phyloP scores from a whole-genome alignment of 2,113 vertebrate genomes.

The Paratilapia polleni region DNA sequence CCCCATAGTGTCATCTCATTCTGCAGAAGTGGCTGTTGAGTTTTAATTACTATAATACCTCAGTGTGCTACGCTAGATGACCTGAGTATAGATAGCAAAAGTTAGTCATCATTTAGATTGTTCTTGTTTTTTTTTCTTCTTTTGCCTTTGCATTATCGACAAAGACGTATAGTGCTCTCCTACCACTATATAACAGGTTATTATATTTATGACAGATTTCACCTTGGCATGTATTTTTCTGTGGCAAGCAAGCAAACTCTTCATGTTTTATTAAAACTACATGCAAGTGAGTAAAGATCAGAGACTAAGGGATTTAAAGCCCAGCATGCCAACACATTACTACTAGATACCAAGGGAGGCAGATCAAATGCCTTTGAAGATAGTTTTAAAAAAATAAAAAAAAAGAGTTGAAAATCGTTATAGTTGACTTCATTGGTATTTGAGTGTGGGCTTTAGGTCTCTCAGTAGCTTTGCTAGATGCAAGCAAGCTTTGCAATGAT shows the following conservation, averaged over 20 bases:
- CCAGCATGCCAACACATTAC: constrained; percentile 72
- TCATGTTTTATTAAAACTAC: constrained; percentile 77
- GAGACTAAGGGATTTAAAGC: constrained; percentile 67
- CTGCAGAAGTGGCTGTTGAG: constrained; percentile 73
- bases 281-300: constrained; percentile 72
- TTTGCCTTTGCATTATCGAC: constrained; percentile 21
- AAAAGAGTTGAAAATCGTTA: constrained; percentile 71
- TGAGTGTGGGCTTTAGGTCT: constrained; percentile 58
- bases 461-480: constrained; percentile 33
- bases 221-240: constrained; percentile 68
- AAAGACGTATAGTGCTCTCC: background rate
- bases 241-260: constrained; percentile 53
- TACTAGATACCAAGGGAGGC: constrained; percentile 69
- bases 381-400: background rate
- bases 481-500: constrained; percentile 14
- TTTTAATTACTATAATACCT: constrained; percentile 82
- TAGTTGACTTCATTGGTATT: constrained; percentile 62
- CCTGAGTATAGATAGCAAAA: constrained; percentile 48
- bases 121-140: background rate
- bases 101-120: constrained; percentile 40
- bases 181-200: constrained; percentile 41
- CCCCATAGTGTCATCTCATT: constrained; percentile 77
- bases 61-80: constrained; percentile 61
- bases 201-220: constrained; percentile 64
- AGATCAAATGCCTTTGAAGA: constrained; percentile 79